Evolutionary conservation across 2,888 invertebrate genomes (phyloP).

Genomic region (Cactoblastis cactorum): DNA sequence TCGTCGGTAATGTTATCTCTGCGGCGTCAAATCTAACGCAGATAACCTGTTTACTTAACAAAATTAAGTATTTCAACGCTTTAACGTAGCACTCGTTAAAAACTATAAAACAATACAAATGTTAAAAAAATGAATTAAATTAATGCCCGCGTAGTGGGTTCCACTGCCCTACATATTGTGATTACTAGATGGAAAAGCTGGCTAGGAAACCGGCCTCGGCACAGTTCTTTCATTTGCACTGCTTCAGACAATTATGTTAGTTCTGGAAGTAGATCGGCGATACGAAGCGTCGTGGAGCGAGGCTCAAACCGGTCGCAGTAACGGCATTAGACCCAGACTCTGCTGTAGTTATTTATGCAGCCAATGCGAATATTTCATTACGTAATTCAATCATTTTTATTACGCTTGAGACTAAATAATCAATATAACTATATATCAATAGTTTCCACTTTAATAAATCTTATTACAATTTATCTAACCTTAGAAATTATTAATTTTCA

Average conservation of each 20-base stretch:
- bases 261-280: constrained; percentile 45
- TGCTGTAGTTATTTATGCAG: constrained; percentile 10
- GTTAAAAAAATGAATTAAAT: too few relatives aligned
- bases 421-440: too few relatives aligned
- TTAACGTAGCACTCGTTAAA: background rate
- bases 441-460: too few relatives aligned
- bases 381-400: background rate
- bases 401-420: too few relatives aligned
- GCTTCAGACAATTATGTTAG: constrained; percentile 53
- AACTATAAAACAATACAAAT: background rate
- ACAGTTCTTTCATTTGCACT: constrained; percentile 51
- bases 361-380: constrained; percentile 2
- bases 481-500: too few relatives aligned
- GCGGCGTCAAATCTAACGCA: constrained; percentile 47
- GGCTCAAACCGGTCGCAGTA: constrained; percentile 44
- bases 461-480: background rate
- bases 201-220: constrained; percentile 51
- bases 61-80: constrained; percentile 20
- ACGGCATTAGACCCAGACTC: constrained; percentile 29
- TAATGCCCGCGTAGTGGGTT: background rate
- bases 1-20: constrained; percentile 39
- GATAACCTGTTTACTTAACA: constrained; percentile 35
- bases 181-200: constrained; percentile 26
- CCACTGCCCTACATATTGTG: constrained; percentile 17
- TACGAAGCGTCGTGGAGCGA: constrained; percentile 52